Evolutionary conservation across 2,888 invertebrate genomes (phyloP).

Genomic region (Lochmaea crataegi): DNA sequence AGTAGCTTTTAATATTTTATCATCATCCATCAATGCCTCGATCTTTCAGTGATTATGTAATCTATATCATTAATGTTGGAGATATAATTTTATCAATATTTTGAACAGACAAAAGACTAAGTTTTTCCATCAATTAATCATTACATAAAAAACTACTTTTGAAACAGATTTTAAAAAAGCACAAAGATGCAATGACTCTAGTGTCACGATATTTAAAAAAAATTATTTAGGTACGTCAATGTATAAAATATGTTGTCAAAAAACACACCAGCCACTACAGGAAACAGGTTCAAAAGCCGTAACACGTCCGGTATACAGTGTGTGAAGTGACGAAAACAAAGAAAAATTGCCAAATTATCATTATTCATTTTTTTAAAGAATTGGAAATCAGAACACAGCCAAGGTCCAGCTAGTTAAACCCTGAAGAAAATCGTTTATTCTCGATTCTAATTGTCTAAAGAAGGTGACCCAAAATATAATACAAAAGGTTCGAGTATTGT

Average conservation of each 20-base stretch:
- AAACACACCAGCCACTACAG: conserved; percentile 18
- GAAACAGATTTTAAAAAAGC: too few species aligned
- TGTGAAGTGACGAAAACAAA: conserved; percentile 32
- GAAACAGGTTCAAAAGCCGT: conserved; percentile 31
- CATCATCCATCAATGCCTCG: not conserved
- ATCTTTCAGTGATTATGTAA: not conserved
- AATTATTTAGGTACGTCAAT: conserved; percentile 9
- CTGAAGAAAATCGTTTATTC: conserved; percentile 15
- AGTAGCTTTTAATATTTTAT: conserved; percentile 2
- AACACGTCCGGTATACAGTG: conserved; percentile 27
- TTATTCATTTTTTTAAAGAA: conserved; percentile 23
- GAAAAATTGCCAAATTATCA: conserved; percentile 35
- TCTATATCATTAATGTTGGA: not conserved
- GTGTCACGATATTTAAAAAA: too few species aligned
- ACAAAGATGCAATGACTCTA: not conserved
- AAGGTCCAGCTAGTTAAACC: conserved; percentile 21
- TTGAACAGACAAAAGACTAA: not conserved
- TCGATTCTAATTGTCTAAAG: conserved; percentile 17
- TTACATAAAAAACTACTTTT: too few species aligned
- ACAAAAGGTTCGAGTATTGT: conserved; percentile 9
- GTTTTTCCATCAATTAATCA: not conserved
- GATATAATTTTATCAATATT: conserved; percentile 7
- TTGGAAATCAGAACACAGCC: conserved; percentile 23
- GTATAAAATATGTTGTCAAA: conserved; percentile 21
- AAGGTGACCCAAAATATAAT: conserved; percentile 23